Percentiles rank a stretch among this genome's conserved stretches.
phyloP scores from a whole-genome alignment of 2,113 vertebrate genomes.

The Zosterops borbonicus region DNA sequence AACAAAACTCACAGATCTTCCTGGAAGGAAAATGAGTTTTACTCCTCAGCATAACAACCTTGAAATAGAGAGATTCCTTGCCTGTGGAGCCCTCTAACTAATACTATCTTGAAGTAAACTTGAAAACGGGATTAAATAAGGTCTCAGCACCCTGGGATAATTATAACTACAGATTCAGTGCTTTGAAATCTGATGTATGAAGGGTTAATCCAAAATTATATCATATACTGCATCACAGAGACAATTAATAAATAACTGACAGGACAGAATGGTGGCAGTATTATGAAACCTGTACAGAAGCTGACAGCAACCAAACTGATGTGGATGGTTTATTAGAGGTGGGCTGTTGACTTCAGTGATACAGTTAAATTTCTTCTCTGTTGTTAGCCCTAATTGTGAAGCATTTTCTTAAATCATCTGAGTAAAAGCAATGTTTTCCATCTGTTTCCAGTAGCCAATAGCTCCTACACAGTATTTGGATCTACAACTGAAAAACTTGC shows the following conservation, averaged over 20 bases:
- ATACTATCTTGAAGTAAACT: background rate
- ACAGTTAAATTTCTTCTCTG: background rate
- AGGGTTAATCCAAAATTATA: background rate
- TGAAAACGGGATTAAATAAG: background rate
- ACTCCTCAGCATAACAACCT: background rate
- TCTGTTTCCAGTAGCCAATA: background rate
- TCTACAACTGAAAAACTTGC: background rate
- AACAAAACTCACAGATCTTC: background rate
- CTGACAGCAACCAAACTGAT: fast-evolving
- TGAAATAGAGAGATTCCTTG: background rate
- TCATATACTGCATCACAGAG: background rate
- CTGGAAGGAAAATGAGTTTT: background rate
- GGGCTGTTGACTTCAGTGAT: background rate
- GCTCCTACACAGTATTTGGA: background rate
- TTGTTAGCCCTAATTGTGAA: background rate
- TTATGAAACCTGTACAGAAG: background rate
- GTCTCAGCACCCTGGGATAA: background rate
- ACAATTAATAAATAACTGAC: background rate
- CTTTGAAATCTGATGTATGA: background rate
- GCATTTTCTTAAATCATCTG: background rate
- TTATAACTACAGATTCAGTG: background rate
- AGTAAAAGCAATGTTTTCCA: background rate
- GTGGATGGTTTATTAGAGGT: background rate
- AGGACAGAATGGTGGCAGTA: background rate
- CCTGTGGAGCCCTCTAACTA: background rate